Conservation (phyloP, 2,113 vertebrate genomes). For the Forbesichthys papilliferus region DNA sequence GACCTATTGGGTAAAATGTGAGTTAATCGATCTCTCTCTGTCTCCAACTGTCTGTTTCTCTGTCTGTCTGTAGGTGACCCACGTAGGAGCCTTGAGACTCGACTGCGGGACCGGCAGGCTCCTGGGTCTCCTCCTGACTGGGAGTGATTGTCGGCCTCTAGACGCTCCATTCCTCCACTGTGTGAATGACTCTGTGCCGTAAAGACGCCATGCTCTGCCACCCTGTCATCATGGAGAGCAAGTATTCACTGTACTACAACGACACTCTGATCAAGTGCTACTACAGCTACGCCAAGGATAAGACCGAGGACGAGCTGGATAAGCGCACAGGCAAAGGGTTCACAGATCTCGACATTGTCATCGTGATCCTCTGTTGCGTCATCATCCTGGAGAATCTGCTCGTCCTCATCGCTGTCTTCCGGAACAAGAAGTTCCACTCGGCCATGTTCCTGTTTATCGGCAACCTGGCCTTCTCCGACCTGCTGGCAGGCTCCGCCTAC, state of each 20-base stretch:
- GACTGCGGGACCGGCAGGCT: conserved; percentile 59
- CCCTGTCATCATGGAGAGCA: conserved; percentile 80
- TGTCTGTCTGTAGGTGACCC: conserved; percentile 73
- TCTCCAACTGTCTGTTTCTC: conserved; percentile 11
- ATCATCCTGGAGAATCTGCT: conserved; percentile 92
- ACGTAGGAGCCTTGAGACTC: conserved; percentile 59
- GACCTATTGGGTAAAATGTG: background rate
- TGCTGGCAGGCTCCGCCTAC: conserved; percentile 88
- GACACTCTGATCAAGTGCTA: conserved; percentile 82
- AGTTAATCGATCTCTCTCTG: conserved; percentile 29
- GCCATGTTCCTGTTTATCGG: conserved; percentile 98
- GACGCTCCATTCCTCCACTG: conserved; percentile 36
- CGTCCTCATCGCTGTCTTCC: conserved; percentile 86
- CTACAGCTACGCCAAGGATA: conserved; percentile 84
- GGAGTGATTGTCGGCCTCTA: conserved; percentile 39
- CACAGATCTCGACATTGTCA: conserved; percentile 68
- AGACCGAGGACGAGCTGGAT: conserved; percentile 23
- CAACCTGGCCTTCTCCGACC: conserved; percentile 91
- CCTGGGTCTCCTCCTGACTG: conserved; percentile 32
- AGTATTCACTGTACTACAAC: conserved; percentile 89
- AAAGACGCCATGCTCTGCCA: conserved; percentile 50
- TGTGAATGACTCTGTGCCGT: conserved; percentile 62
- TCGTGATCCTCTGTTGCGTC: conserved; percentile 85
- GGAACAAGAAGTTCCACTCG: conserved; percentile 93
- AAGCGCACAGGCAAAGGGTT: conserved; percentile 25